Base-by-base conservation (phyloP, 2,888 invertebrate species). In the Temnothorax unifasciatus region DNA sequence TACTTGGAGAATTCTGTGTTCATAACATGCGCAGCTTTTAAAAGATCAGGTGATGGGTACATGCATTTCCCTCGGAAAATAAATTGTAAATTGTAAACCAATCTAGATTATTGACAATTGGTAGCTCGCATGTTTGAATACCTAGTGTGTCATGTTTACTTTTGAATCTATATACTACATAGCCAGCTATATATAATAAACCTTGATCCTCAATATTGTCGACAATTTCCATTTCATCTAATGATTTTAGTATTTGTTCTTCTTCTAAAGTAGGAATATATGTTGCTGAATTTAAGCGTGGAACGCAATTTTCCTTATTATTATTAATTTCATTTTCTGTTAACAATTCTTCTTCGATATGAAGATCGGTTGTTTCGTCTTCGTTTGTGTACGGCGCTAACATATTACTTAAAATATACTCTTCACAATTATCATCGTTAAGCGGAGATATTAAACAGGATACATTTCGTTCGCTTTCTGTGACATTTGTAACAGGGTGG, bases 161-260 rank as follows among this genome's bases (percentile, higher is more conserved):
- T 47, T 50, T 61, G n/a, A 76, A 76, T n/a, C 52, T 44, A 38
- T 66, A 59, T 44, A 66, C 77, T 38, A 77, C 77, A 66, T 77
- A 77, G 13, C 77, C 34, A 29, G 64, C 64, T 47, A 77, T 21
- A 77, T 64, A 77, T 50, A 57, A 2, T 52, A 77, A 38, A 29
- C 52, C 66, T 41, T 77, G 52, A 50, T 50, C 66, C 15, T 44
- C 50, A 50, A 77, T 64, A 47, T 29, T 38, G 15, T 74, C 59
- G 5, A 38, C 5, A 59, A 47, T 50, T 47, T 74, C 74, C 29
- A 44, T 59, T 44, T 57, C 61, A 34, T 34, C 34, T 1, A 59
- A 34, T 9, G 13, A 38, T 66, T 57, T 29, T 50, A 64, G 18
- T 47, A 50, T 29, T 34, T 18, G 25, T 38, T 63, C 18, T 76